Percentiles rank a stretch among this genome's conserved stretches.
Conservation (phyloP, 2,113 vertebrate genomes). For the Sander lucioperca region DNA sequence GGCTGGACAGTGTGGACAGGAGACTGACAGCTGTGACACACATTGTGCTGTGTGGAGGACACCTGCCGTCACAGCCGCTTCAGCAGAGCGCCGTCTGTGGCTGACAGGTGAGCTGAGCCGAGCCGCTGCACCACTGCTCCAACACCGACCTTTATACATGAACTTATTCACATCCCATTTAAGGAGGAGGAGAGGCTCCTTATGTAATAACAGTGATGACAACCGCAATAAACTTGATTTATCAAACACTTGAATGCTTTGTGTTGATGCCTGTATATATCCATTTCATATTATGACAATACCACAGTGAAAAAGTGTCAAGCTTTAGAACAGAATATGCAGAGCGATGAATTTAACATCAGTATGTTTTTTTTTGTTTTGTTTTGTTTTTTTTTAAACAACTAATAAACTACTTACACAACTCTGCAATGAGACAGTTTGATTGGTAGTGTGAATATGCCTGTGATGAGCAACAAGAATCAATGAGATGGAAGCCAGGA, state of each 20-base stretch:
- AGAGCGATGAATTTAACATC: neutral
- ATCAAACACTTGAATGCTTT: neutral
- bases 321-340: neutral
- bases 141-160: conserved; percentile 17
- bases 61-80: conserved; percentile 78
- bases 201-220: neutral
- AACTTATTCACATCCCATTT: conserved; percentile 28
- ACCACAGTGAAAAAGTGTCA: neutral
- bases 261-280: neutral
- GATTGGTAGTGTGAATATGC: too few relatives aligned
- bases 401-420: neutral
- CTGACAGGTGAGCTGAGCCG: conserved; percentile 71
- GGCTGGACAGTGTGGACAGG: conserved; percentile 62
- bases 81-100: conserved; percentile 22
- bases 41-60: conserved; percentile 77
- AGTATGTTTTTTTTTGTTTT: neutral
- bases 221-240: conserved; percentile 11
- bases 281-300: too few relatives aligned
- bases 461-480: too few relatives aligned
- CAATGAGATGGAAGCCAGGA: too few relatives aligned
- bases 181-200: conserved; percentile 13
- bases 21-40: conserved; percentile 77
- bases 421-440: neutral
- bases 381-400: too few relatives aligned
- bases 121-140: conserved; percentile 19